Evolutionary conservation across 2,113 vertebrate species (phyloP).

Genomic region (Tupaia chinensis): DNA sequence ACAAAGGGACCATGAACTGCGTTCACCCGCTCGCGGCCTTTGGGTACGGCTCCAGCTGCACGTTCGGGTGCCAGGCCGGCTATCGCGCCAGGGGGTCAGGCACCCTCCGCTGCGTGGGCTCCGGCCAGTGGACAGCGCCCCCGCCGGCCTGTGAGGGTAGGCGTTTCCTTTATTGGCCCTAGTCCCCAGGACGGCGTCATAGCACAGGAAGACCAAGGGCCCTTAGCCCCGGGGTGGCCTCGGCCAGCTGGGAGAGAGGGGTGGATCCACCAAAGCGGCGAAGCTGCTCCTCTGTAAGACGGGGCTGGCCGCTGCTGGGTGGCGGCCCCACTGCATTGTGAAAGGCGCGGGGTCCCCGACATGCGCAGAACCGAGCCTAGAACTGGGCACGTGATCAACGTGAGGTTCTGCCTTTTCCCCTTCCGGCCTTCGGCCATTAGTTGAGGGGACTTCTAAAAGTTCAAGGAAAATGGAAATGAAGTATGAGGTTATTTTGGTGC

Average conservation of each 20-base stretch:
- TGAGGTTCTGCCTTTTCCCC: not conserved
- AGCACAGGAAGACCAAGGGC: not conserved
- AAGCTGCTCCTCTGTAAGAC: not conserved
- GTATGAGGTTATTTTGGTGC: too few relatives aligned
- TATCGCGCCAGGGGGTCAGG: conserved; percentile 74
- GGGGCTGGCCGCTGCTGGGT: not conserved
- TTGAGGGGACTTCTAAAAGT: too few relatives aligned
- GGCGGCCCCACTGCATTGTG: too few relatives aligned
- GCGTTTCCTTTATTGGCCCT: not conserved
- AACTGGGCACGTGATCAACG: not conserved
- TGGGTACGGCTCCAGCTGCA: conserved; percentile 84
- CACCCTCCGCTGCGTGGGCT: conserved; percentile 77
- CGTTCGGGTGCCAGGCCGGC: conserved; percentile 86
- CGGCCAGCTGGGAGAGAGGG: too few relatives aligned
- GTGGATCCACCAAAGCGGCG: too few relatives aligned
- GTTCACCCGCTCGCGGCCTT: conserved; percentile 81
- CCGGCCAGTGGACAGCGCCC: conserved; percentile 81
- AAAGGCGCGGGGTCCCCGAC: too few relatives aligned
- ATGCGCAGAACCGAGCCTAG: not conserved
- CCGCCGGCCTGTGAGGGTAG: conserved; percentile 87
- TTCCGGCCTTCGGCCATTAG: not conserved
- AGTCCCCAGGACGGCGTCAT: not conserved
- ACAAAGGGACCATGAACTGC: conserved; percentile 76
- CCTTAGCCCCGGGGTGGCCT: not conserved
- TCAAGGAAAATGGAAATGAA: too few relatives aligned